Conservation (phyloP, 1,140 invertebrate species). For the Bombus affinis region DNA sequence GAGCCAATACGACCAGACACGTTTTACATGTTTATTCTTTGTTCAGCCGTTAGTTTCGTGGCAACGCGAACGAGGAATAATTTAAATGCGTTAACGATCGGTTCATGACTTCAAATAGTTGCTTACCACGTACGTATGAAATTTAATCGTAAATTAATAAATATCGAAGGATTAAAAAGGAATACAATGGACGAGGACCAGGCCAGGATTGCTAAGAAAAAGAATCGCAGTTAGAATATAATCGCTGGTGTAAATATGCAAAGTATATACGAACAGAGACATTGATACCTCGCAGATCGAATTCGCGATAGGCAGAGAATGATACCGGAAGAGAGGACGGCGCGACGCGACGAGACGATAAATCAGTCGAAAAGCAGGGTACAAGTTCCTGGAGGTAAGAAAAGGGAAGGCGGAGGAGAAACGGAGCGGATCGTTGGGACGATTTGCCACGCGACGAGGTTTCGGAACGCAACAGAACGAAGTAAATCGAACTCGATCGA, state of each 20-base stretch:
- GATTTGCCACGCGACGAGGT: conserved; percentile 21
- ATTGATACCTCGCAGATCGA: not conserved
- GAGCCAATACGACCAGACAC: too few species aligned
- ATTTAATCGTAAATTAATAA: too few species aligned
- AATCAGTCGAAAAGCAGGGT: not conserved
- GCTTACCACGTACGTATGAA: too few species aligned
- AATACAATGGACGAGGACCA: not conserved
- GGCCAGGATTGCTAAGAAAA: too few species aligned
- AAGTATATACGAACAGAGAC: not conserved
- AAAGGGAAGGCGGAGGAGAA: not conserved
- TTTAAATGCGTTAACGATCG: too few species aligned
- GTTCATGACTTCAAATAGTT: too few species aligned
- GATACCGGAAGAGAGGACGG: not conserved
- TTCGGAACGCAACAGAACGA: not conserved
- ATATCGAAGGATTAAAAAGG: not conserved
- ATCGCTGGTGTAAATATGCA: not conserved
- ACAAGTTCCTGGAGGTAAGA: not conserved
- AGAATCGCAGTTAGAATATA: not conserved
- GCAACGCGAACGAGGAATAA: too few species aligned
- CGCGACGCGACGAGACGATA: not conserved
- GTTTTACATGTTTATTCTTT: too few species aligned
- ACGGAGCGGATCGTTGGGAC: not conserved
- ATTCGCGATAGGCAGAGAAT: not conserved
- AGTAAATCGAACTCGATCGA: conserved; percentile 24
- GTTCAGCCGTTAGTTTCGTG: too few species aligned